Percentiles rank a stretch among this genome's conserved stretches.
Evolutionary conservation across 53 echinoderm and acorn worm species (phyloP).

Genomic region (Crossaster papposus): DNA sequence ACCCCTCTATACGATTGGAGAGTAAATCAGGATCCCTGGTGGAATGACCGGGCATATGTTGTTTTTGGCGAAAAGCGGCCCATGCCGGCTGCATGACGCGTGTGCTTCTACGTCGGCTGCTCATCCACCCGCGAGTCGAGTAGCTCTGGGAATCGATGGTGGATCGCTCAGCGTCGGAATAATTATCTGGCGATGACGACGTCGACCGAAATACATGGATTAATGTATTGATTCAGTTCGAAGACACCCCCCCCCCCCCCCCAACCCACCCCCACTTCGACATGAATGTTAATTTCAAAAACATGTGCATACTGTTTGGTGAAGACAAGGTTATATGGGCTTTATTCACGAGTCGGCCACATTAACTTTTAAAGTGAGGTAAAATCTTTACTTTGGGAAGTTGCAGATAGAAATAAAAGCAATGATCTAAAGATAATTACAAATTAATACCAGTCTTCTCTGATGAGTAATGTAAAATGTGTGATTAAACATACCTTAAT

Average conservation of each 20-base stretch:
- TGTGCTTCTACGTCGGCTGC: not conserved
- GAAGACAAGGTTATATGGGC: no score
- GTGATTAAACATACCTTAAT: no score
- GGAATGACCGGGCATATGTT: not conserved
- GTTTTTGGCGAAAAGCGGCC: not conserved
- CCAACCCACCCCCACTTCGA: no score
- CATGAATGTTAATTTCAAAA: not conserved
- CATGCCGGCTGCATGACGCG: not conserved
- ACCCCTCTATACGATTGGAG: not conserved
- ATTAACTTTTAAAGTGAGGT: no score
- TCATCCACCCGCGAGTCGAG: not conserved
- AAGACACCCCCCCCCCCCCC: not conserved
- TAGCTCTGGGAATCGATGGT: slow-evolving; percentile 7
- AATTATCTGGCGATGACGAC: slow-evolving; percentile 37
- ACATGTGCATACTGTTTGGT: no score
- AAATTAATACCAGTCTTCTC: no score
- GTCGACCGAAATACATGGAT: not conserved
- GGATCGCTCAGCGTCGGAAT: slow-evolving; percentile 18
- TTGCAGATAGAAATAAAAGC: no score
- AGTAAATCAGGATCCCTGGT: not conserved
- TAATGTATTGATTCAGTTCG: not conserved
- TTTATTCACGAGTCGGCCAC: no score
- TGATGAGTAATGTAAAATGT: no score
- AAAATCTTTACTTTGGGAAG: no score
- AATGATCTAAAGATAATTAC: no score